phyloP scores from a whole-genome alignment of 1,140 invertebrate genomes.

The Tetramorium alpestre region DNA sequence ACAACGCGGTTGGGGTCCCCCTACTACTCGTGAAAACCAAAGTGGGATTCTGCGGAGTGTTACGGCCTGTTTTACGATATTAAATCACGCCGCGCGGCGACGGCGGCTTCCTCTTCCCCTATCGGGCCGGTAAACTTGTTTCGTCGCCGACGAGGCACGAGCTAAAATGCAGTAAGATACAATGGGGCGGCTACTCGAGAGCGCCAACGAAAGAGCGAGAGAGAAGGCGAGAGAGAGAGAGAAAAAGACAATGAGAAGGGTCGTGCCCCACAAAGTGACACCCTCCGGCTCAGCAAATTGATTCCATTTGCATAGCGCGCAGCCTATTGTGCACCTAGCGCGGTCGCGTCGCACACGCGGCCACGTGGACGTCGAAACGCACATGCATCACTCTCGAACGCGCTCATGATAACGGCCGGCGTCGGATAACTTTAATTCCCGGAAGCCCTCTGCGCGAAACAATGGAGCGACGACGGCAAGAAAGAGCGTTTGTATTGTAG shows the following conservation, averaged over 20 bases:
- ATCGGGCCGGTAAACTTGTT: constrained; percentile 54
- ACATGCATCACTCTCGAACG: constrained; percentile 8
- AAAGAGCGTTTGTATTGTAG: constrained; percentile 10
- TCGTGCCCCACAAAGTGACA: constrained; percentile 43
- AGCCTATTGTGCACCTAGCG: constrained; percentile 60
- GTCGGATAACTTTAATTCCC: constrained; percentile 53
- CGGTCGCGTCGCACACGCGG: constrained; percentile 21
- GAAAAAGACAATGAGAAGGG: not conserved
- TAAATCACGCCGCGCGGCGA: constrained; percentile 72
- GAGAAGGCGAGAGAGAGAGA: not conserved
- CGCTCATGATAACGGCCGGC: constrained; percentile 24
- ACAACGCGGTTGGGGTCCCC: constrained; percentile 37
- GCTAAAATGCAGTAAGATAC: constrained; percentile 21
- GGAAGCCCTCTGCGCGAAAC: constrained; percentile 15
- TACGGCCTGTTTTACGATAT: constrained; percentile 76
- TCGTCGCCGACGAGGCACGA: not conserved
- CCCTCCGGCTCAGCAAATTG: constrained; percentile 67
- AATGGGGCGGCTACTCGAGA: constrained; percentile 20
- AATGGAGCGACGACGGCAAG: constrained; percentile 11
- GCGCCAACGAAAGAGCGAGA: not conserved
- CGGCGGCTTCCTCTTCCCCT: constrained; percentile 14
- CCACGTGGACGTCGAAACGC: constrained; percentile 36
- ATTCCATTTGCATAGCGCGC: constrained; percentile 70
- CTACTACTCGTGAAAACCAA: constrained; percentile 38
- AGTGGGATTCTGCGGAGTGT: constrained; percentile 74